Conservation (phyloP, 2,888 invertebrate genomes). For the Rhimphoctona megacephalus region DNA sequence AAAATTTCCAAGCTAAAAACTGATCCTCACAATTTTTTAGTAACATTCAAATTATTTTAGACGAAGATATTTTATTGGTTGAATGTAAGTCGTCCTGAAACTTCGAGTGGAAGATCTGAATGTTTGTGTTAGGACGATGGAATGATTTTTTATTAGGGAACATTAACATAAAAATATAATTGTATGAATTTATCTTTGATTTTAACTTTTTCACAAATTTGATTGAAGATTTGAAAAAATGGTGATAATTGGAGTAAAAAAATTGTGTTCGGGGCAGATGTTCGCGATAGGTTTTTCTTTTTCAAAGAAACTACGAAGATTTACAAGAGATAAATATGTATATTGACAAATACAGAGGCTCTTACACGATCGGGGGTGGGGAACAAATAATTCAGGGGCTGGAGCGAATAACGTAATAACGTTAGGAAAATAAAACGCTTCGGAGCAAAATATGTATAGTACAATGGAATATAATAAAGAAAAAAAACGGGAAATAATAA, state of each 20-base stretch:
- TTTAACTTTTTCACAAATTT: too few relatives aligned
- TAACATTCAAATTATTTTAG: too few relatives aligned
- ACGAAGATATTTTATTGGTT: too few relatives aligned
- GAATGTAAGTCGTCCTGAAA: too few relatives aligned
- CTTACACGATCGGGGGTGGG: slow-evolving; percentile 59
- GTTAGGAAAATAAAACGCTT: slow-evolving; percentile 59
- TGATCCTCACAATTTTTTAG: too few relatives aligned
- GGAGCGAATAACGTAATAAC: slow-evolving; percentile 29
- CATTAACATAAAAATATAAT: too few relatives aligned
- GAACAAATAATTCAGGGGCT: slow-evolving; percentile 11
- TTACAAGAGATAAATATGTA: slow-evolving; percentile 72
- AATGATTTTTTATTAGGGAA: too few relatives aligned
- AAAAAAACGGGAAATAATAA: slow-evolving; percentile 47
- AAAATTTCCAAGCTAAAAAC: too few relatives aligned
- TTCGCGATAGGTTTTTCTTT: background rate
- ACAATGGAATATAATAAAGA: slow-evolving; percentile 73
- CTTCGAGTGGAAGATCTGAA: too few relatives aligned
- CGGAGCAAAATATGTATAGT: slow-evolving; percentile 73
- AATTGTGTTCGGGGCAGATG: background rate
- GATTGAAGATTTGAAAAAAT: too few relatives aligned
- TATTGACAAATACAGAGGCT: slow-evolving; percentile 70
- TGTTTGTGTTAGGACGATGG: too few relatives aligned
- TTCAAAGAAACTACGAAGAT: background rate
- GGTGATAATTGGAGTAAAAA: background rate
- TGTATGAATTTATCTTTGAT: too few relatives aligned